A percentile compares a stretch with the other conserved stretches of the same genome.
Evolutionary conservation across 2,888 invertebrate genomes (phyloP).

Genomic region (Synergus japonicus): DNA sequence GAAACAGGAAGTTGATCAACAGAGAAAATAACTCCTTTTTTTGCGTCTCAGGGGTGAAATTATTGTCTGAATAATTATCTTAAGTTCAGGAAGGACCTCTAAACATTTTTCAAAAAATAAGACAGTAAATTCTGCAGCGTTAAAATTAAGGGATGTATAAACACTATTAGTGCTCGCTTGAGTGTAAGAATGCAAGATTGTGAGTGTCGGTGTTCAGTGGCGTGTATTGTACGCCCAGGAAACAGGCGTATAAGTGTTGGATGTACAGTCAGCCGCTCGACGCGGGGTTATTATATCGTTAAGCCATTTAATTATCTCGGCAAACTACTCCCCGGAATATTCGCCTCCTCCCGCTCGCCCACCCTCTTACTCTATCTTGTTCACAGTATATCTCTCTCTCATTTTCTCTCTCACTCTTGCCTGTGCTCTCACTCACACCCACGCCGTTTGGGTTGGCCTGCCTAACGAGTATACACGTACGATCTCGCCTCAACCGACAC

Average conservation of each 20-base stretch:
- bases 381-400: slow-evolving; percentile 75
- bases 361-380: slow-evolving; percentile 42
- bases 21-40: slow-evolving; percentile 2
- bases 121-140: slow-evolving; percentile 4
- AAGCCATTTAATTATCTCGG: slow-evolving; percentile 77
- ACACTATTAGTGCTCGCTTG: slow-evolving; percentile 1
- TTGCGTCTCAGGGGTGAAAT: background rate
- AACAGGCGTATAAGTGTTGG: slow-evolving; percentile 36
- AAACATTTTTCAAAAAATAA: background rate
- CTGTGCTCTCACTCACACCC: slow-evolving; percentile 30
- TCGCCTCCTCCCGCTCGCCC: slow-evolving; percentile 60
- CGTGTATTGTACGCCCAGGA: slow-evolving; percentile 25
- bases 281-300: slow-evolving; percentile 76
- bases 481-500: slow-evolving; percentile 57
- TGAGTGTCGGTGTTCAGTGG: background rate
- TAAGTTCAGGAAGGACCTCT: too few relatives aligned
- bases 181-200: background rate
- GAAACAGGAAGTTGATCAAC: slow-evolving; percentile 34
- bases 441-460: slow-evolving; percentile 47
- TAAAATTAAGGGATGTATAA: slow-evolving; percentile 8
- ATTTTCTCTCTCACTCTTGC: slow-evolving; percentile 77
- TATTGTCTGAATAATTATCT: too few relatives aligned
- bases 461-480: slow-evolving; percentile 54
- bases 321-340: slow-evolving; percentile 75
- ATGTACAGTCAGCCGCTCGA: slow-evolving; percentile 65